Conservation (phyloP, 2,888 invertebrate genomes). For the Euphydryas editha region DNA sequence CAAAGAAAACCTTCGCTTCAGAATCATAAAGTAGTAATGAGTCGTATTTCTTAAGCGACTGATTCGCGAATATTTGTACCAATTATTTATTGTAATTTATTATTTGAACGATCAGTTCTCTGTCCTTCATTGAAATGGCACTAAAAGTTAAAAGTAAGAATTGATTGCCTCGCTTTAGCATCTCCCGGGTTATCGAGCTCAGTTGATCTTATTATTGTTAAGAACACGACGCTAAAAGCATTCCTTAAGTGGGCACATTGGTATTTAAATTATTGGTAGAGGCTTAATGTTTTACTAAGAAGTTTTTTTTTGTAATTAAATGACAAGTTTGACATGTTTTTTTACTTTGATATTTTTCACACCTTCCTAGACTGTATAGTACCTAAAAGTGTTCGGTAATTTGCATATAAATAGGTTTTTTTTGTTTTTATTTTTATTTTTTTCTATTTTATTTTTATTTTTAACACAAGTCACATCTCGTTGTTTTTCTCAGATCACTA, state of each 20-base stretch:
- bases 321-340: neutral
- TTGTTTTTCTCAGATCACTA: too few species aligned
- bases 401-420: too few species aligned
- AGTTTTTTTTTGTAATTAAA: neutral
- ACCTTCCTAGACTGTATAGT: too few species aligned
- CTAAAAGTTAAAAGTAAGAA: slow-evolving; percentile 33
- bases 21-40: slow-evolving; percentile 35
- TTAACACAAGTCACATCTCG: too few species aligned
- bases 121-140: slow-evolving; percentile 33
- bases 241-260: slow-evolving; percentile 21
- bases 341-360: neutral
- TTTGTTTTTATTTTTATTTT: too few species aligned
- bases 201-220: slow-evolving; percentile 25
- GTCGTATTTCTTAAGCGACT: slow-evolving; percentile 35
- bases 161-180: slow-evolving; percentile 32
- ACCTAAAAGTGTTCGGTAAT: too few species aligned
- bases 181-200: slow-evolving; percentile 28
- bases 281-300: neutral
- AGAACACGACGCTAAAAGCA: slow-evolving; percentile 26
- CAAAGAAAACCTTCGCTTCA: slow-evolving; percentile 30
- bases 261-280: slow-evolving; percentile 5
- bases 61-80: slow-evolving; percentile 32
- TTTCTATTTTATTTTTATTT: too few species aligned
- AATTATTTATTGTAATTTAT: slow-evolving; percentile 38
- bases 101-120: slow-evolving; percentile 21